Evolutionary conservation across 2,113 vertebrate genomes (phyloP).

Genomic region (Brevimyrus niger): DNA sequence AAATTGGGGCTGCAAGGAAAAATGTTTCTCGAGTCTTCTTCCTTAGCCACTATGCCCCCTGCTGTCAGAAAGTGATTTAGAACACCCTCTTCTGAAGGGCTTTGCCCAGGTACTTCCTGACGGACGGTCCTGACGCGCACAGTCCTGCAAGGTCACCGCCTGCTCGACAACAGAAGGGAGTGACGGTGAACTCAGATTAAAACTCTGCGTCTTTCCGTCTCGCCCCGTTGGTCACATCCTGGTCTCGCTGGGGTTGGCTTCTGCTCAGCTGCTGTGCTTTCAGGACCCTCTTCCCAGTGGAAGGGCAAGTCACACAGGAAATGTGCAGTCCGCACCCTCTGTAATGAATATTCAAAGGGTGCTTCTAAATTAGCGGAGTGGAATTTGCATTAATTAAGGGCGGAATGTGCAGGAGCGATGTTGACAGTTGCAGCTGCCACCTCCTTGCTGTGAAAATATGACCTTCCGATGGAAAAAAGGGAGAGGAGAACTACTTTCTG

Average conservation of each 20-base stretch:
- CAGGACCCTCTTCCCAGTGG: background rate
- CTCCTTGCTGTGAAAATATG: background rate
- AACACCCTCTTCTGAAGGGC: background rate
- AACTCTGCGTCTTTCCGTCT: background rate
- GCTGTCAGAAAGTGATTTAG: background rate
- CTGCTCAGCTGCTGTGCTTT: background rate
- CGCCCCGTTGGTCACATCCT: background rate
- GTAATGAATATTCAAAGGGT: background rate
- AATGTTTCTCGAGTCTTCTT: background rate
- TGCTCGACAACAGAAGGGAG: background rate
- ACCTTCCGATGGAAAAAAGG: background rate
- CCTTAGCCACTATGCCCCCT: background rate
- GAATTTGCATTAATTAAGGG: conserved; percentile 7
- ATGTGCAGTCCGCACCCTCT: background rate
- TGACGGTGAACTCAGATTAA: background rate
- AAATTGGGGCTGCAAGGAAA: background rate
- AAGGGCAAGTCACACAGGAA: background rate
- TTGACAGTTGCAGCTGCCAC: background rate
- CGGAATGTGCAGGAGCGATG: background rate
- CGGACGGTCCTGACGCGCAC: background rate
- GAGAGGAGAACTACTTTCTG: background rate
- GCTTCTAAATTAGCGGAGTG: background rate
- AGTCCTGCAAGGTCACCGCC: background rate
- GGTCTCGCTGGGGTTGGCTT: background rate
- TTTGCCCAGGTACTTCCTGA: background rate